Conservation (phyloP, 2,797 vertebrate genomes). For the Hybognathus amarus region DNA sequence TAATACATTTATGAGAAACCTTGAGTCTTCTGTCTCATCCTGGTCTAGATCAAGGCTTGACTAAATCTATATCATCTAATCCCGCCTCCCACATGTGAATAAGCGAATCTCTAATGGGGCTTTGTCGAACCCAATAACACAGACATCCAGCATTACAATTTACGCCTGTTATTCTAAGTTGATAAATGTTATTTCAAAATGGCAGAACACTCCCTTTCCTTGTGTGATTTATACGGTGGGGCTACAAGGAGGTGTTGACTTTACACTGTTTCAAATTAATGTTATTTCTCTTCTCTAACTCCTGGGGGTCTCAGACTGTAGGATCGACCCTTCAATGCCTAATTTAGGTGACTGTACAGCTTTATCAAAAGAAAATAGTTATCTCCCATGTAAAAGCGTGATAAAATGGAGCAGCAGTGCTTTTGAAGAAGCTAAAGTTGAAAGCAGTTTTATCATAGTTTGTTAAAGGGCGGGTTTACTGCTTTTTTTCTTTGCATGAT, state of each 20-base stretch:
- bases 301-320: slow-evolving; percentile 6
- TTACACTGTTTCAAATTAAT: slow-evolving; percentile 31
- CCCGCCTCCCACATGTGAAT: background rate
- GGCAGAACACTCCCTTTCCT: slow-evolving; percentile 48
- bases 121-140: slow-evolving; percentile 27
- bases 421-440: background rate
- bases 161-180: slow-evolving; percentile 55
- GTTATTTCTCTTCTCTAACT: slow-evolving; percentile 38
- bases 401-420: slow-evolving; percentile 1
- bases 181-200: slow-evolving; percentile 57
- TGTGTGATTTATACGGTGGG: slow-evolving; percentile 45
- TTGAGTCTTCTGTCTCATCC: slow-evolving; percentile 10
- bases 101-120: slow-evolving; percentile 29
- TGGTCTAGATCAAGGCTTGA: slow-evolving; percentile 12
- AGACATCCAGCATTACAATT: slow-evolving; percentile 47
- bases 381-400: background rate
- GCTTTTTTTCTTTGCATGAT: too few species aligned
- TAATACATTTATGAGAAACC: slow-evolving; percentile 5
- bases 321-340: background rate
- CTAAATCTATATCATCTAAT: slow-evolving; percentile 10
- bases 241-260: slow-evolving; percentile 31
- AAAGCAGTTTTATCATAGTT: slow-evolving; percentile 22
- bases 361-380: slow-evolving; percentile 41
- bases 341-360: background rate
- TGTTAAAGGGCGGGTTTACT: too few species aligned